Conservation (phyloP, 2,113 vertebrate species). For the Leptobrachium leishanense region DNA sequence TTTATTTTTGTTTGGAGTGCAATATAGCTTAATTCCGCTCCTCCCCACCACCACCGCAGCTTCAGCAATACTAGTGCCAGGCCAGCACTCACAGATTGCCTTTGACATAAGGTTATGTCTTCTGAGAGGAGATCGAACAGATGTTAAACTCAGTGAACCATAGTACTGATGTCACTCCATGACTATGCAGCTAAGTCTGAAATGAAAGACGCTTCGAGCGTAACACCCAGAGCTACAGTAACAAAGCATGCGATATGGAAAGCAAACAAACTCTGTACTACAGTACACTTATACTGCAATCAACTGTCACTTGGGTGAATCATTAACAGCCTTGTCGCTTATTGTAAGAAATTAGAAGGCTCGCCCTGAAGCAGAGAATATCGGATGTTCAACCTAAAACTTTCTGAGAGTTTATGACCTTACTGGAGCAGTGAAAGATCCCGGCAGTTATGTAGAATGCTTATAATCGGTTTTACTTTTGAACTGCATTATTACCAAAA, state of each 20-base stretch:
- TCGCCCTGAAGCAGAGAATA: too few relatives aligned
- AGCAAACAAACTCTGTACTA: conserved; percentile 1
- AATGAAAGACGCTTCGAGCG: neutral
- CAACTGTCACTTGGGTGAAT: conserved; percentile 20
- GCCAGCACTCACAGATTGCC: too few relatives aligned
- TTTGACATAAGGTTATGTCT: too few relatives aligned
- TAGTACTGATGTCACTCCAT: neutral
- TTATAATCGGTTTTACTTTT: too few relatives aligned
- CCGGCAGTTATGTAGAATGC: too few relatives aligned
- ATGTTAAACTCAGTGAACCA: neutral
- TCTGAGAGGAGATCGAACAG: too few relatives aligned
- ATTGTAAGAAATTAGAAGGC: neutral
- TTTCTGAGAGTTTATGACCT: neutral
- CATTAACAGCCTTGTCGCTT: conserved; percentile 22
- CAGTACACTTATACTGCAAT: neutral
- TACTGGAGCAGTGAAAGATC: too few relatives aligned
- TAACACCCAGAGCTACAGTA: neutral
- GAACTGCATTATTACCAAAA: too few relatives aligned
- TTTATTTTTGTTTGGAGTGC: too few relatives aligned
- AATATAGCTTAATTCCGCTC: too few relatives aligned
- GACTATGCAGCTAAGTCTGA: neutral
- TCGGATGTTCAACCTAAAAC: neutral
- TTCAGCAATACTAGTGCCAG: too few relatives aligned
- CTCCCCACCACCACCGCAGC: too few relatives aligned
- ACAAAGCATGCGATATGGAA: neutral